Percentiles rank a stretch among this genome's conserved stretches.
Conservation (phyloP, 2,888 invertebrate species). For the Corbicula japonica region DNA sequence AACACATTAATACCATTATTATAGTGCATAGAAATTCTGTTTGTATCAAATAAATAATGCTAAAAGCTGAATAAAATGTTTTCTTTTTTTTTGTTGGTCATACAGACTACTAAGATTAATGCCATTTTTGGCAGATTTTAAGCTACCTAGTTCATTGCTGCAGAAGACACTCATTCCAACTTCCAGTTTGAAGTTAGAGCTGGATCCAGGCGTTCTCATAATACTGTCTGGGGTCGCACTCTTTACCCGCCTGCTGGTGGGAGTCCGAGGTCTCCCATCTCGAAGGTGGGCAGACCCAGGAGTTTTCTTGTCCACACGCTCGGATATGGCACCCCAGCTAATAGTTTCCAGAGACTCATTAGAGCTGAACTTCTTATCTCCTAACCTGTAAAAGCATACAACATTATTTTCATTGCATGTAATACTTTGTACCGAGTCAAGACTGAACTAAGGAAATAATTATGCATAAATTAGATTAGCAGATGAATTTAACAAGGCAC, state of each 20-base stretch:
- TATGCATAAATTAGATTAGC: too few relatives aligned
- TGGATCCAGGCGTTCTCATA: conserved; percentile 78
- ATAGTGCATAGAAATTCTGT: too few relatives aligned
- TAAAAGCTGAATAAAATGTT: too few relatives aligned
- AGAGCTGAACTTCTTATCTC: conserved; percentile 80
- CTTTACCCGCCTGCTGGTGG: conserved; percentile 69
- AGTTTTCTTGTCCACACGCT: conserved; percentile 75
- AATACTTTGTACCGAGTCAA: too few relatives aligned
- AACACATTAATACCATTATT: too few relatives aligned
- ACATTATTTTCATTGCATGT: too few relatives aligned
- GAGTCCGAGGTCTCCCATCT: conserved; percentile 69
- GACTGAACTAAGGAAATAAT: too few relatives aligned
- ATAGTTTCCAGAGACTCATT: conserved; percentile 82
- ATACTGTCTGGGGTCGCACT: conserved; percentile 70
- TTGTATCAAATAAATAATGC: too few relatives aligned
- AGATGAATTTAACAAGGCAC: too few relatives aligned
- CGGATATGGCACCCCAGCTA: conserved; percentile 83
- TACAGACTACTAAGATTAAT: too few relatives aligned
- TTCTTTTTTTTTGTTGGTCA: too few relatives aligned
- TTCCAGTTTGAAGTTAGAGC: conserved; percentile 81
- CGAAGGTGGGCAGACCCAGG: conserved; percentile 37
- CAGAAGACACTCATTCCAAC: conserved; percentile 87
- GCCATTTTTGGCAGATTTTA: too few relatives aligned
- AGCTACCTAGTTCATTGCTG: conserved; percentile 87
- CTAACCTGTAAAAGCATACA: conserved; percentile 70